Conservation (phyloP, 2,888 invertebrate species). For the Zootermopsis nevadensis region DNA sequence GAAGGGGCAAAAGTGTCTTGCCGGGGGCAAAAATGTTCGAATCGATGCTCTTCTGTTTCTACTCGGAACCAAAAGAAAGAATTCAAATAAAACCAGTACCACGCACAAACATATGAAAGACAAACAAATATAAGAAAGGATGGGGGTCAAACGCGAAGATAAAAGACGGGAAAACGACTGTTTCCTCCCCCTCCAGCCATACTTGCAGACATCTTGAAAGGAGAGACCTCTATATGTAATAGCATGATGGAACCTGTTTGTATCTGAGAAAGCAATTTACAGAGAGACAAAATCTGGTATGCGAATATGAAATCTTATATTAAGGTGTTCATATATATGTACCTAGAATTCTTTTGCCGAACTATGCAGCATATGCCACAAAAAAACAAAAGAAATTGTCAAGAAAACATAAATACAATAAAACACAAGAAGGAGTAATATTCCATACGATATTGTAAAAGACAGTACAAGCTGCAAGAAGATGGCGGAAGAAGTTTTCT, state of each 20-base stretch:
- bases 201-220: not conserved
- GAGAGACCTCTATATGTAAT: not conserved
- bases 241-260: not conserved
- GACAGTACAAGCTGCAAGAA: conserved; percentile 17
- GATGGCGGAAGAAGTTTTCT: not conserved
- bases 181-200: not conserved
- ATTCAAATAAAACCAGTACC: conserved; percentile 1
- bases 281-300: not conserved
- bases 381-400: not conserved
- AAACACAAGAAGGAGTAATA: conserved; percentile 3
- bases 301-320: conserved; percentile 7
- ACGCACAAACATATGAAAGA: conserved; percentile 14
- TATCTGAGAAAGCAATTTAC: conserved; percentile 18
- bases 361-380: conserved; percentile 21
- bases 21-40: not conserved
- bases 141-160: not conserved
- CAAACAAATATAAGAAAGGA: not conserved
- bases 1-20: not conserved
- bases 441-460: conserved; percentile 13
- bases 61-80: not conserved
- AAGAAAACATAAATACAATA: conserved; percentile 29
- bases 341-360: conserved; percentile 9
- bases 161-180: not conserved
- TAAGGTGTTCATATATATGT: conserved; percentile 28
- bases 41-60: not conserved